These are phyloP conservation scores for Koerneria pararmatus DNA, from an alignment of 2,888 invertebrate genomes.

Conservation along the genomic window DNA sequence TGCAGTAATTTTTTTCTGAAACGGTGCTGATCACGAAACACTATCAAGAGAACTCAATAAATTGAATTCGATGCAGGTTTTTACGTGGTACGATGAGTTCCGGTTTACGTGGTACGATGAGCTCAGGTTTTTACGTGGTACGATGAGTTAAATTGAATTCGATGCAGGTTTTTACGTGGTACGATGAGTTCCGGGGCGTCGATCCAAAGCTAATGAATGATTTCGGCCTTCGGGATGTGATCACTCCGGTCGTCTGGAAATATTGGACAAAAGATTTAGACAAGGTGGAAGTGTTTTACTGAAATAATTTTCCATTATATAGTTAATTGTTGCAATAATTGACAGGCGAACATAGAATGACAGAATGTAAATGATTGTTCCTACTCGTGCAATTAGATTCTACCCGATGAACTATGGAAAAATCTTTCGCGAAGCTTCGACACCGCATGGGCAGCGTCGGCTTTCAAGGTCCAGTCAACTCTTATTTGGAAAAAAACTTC, in stretches of 20 bases:
- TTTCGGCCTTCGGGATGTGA: conserved; percentile 26
- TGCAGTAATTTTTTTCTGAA: too few species aligned
- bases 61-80: too few species aligned
- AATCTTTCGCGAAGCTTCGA: conserved; percentile 65
- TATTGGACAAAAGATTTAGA: conserved; percentile 36
- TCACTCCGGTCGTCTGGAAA: conserved; percentile 44
- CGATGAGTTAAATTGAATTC: too few species aligned
- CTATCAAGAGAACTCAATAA: too few species aligned
- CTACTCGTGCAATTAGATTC: conserved; percentile 27
- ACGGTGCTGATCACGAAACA: too few species aligned
- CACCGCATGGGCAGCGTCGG: conserved; percentile 73
- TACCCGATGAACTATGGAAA: conserved; percentile 40
- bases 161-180: conserved; percentile 44
- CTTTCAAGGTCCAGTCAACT: conserved; percentile 73
- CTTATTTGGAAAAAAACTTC: too few species aligned
- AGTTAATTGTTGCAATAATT: neutral
- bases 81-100: conserved; percentile 46
- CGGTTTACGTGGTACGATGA: too few species aligned
- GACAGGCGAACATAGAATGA: neutral
- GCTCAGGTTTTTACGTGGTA: too few species aligned
- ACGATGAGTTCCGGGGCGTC: conserved; percentile 36
- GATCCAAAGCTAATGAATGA: conserved; percentile 31
- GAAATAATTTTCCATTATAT: too few species aligned
- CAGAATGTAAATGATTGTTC: neutral
- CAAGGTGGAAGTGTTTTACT: conserved; percentile 16